Percentiles rank a stretch among this genome's conserved stretches.
Conservation (phyloP, 92 coral and sea anemone genomes). For the Heteractis magnifica region DNA sequence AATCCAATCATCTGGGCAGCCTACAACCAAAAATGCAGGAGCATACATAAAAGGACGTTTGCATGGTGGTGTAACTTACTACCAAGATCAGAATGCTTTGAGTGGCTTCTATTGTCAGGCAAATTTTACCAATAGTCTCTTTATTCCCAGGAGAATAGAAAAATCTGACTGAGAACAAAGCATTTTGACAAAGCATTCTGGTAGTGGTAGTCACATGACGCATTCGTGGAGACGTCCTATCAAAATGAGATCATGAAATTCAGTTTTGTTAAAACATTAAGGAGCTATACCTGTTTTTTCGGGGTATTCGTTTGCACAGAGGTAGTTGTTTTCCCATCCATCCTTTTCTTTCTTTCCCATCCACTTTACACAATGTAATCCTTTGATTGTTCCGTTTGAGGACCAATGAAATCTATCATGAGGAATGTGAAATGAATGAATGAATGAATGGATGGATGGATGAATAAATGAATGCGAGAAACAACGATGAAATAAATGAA, state of each 20-base stretch:
- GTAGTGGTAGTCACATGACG: too few species aligned
- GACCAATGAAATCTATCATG: constrained; percentile 59
- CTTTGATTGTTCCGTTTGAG: constrained; percentile 46
- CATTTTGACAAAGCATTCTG: too few species aligned
- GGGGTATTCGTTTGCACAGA: constrained; percentile 47
- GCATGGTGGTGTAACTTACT: neutral
- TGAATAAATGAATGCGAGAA: neutral
- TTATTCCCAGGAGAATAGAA: too few species aligned
- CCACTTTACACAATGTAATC: constrained; percentile 64
- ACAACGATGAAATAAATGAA: neutral
- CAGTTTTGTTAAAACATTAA: neutral
- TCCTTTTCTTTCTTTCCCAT: constrained; percentile 43
- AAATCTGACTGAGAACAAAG: too few species aligned
- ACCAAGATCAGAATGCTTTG: neutral
- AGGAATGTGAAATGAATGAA: neutral
- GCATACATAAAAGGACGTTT: neutral
- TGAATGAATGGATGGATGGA: neutral
- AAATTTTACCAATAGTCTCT: too few species aligned
- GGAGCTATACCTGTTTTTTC: neutral
- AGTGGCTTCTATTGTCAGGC: too few species aligned
- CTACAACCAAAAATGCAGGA: neutral
- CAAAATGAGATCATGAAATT: neutral
- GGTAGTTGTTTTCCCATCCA: constrained; percentile 67
- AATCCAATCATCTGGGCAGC: constrained; percentile 16
- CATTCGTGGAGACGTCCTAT: too few species aligned